Base-by-base conservation (phyloP, 2,113 vertebrate genomes). In the Melanerpes formicivorus region DNA sequence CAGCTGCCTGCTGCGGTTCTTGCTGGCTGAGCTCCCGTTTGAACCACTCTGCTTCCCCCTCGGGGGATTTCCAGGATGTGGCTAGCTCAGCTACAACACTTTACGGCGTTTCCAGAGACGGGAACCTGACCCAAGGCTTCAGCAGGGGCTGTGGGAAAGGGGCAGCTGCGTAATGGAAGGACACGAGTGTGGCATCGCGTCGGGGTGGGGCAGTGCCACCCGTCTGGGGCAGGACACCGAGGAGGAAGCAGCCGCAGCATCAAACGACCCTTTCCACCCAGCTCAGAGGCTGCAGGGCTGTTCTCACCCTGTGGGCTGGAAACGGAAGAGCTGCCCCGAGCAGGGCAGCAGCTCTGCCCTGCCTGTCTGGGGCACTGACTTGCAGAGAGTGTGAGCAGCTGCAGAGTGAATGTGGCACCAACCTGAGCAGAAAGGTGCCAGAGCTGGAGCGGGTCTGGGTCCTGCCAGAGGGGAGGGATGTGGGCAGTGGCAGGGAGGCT, bases 181-280 rank as follows among this genome's bases (percentile, higher is more conserved):
- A 9, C 11, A 3, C 0, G 6, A 1, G 18, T 40, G 52, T 2
- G 11, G 22, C 4, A 18, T 6, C 18, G 0, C 0, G 1, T 18
- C 48, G 17, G 44, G 14, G 3, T 40, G 42, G 0, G 1, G 27
- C 2, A 2, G 4, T 65, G 15, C 18, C 63, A 27, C 25, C 30
- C 0, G 2, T 1, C 55, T 0, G 5, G 70, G 63, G 5, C 62
- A 29, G 67, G 15, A 32, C 23, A 3, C 17, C 7, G 1, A 13
- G 10, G 4, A 1, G 71, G 73, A 55, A 32, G 44, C 37, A 22
- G 63, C n/a, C 17, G 75, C 11, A 14, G 75, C 44, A 26, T 6
- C 54, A 11, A 19, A 6, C 6, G 1, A 0, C 42, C 27, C 16
- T 5, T 22, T 7, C 48, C 14, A 6, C 16, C n/a, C 60, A 2